Evolutionary conservation across 2,888 invertebrate genomes (phyloP).

Genomic region (Leuctra nigra): DNA sequence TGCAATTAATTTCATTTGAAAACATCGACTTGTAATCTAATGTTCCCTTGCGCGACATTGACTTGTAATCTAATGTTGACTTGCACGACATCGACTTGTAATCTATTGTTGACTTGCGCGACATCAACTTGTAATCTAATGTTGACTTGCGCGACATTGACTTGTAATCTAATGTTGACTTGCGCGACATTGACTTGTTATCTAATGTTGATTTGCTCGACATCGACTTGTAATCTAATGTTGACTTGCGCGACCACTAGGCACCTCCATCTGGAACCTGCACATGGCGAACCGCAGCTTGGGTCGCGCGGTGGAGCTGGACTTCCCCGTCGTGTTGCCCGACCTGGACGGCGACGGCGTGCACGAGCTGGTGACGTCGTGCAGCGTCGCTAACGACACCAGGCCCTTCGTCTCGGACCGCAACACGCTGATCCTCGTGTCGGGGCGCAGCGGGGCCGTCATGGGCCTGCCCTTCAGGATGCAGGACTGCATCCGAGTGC

Average conservation of each 20-base stretch:
- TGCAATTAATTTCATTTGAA: no score
- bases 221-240: no score
- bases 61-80: no score
- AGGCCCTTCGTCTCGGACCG: constrained; percentile 41
- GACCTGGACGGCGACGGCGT: constrained; percentile 67
- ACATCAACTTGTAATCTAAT: no score
- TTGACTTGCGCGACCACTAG: constrained; percentile 19
- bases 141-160: no score
- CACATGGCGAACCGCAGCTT: constrained; percentile 46
- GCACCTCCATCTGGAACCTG: constrained; percentile 50
- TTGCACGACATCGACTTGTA: no score
- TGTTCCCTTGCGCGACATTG: no score
- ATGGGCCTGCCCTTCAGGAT: constrained; percentile 22
- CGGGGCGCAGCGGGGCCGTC: constrained; percentile 61
- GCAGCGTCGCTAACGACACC: constrained; percentile 45
- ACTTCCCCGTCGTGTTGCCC: constrained; percentile 63
- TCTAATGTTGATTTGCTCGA: no score
- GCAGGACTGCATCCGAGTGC: constrained; percentile 15
- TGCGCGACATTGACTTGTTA: no score
- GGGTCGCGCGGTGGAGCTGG: constrained; percentile 46
- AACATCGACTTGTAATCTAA: no score
- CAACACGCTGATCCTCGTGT: constrained; percentile 59
- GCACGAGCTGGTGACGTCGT: constrained; percentile 55
- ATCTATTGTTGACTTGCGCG: no score
- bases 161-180: no score